Conservation (phyloP, 2,888 invertebrate species). For the Ectemnius continuus region DNA sequence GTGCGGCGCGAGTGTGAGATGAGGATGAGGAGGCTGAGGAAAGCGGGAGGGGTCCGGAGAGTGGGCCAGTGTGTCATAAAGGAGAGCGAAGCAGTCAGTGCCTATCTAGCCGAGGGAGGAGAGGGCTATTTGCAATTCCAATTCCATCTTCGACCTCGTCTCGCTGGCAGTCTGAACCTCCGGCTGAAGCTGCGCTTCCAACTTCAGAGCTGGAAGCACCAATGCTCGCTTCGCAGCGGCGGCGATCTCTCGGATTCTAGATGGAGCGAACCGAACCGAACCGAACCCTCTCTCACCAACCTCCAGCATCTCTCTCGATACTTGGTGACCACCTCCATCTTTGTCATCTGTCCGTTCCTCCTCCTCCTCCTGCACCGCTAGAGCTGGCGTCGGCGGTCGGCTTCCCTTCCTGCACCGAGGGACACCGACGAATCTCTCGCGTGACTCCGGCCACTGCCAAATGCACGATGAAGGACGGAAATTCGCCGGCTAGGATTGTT, state of each 20-base stretch:
- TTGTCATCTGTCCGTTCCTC: background rate
- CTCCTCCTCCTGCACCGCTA: conserved; percentile 6
- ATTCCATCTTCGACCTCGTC: conserved; percentile 64
- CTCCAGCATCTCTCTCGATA: no score
- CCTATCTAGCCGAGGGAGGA: conserved; percentile 23
- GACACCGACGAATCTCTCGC: conserved; percentile 53
- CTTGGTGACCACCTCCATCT: no score
- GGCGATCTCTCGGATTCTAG: no score
- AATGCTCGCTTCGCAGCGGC: no score
- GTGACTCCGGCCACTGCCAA: conserved; percentile 49
- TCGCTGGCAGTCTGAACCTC: conserved; percentile 20
- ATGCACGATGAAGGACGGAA: conserved; percentile 54
- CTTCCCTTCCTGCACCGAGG: conserved; percentile 28
- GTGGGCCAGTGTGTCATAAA: no score
- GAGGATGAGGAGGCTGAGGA: no score
- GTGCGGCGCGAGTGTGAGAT: no score
- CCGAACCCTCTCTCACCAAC: no score
- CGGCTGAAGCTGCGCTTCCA: background rate
- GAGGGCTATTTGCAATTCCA: conserved; percentile 65
- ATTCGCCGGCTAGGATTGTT: conserved; percentile 28
- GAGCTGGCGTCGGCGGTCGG: conserved; percentile 5
- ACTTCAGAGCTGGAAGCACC: no score
- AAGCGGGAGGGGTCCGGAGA: no score
- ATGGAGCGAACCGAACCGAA: no score
- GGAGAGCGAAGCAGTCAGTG: no score